A percentile compares a stretch with the other conserved stretches of the same genome.
Evolutionary conservation across 1,140 invertebrate genomes (phyloP).

Genomic region (Drosophila repletoides): DNA sequence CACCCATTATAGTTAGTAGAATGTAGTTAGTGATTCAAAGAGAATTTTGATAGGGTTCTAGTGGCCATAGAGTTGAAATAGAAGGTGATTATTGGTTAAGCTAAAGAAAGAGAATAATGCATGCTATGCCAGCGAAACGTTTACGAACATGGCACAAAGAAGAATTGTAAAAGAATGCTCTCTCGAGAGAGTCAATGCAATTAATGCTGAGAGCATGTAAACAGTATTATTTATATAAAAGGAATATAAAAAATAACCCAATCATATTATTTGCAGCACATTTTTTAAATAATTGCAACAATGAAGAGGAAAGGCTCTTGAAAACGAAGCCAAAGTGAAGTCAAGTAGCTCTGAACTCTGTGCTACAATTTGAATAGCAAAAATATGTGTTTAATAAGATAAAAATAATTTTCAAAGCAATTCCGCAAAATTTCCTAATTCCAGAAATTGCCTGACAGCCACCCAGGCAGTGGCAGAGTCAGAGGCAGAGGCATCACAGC

Average conservation of each 20-base stretch:
- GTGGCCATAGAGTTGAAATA: not conserved
- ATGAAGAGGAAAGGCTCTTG: not conserved
- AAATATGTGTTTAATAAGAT: conserved; percentile 63
- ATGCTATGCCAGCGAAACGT: too few species aligned
- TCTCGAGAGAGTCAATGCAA: too few species aligned
- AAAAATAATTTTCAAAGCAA: conserved; percentile 50
- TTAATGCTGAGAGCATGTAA: too few species aligned
- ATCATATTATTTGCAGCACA: conserved; percentile 4
- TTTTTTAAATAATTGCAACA: conserved; percentile 4
- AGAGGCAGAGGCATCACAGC: too few species aligned
- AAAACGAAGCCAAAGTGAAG: not conserved
- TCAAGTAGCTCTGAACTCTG: too few species aligned
- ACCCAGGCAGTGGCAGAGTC: conserved; percentile 29
- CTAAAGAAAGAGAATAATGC: not conserved
- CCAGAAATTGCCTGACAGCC: conserved; percentile 64
- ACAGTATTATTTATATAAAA: too few species aligned
- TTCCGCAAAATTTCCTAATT: conserved; percentile 64
- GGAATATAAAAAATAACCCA: not conserved
- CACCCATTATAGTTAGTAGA: too few species aligned
- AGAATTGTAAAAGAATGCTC: too few species aligned
- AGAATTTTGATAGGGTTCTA: too few species aligned
- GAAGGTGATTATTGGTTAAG: too few species aligned
- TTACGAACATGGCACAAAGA: too few species aligned
- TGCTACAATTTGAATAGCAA: conserved; percentile 5
- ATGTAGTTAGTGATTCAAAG: too few species aligned